Conservation (phyloP, 2,888 invertebrate species). For the Oxytorus armatus region DNA sequence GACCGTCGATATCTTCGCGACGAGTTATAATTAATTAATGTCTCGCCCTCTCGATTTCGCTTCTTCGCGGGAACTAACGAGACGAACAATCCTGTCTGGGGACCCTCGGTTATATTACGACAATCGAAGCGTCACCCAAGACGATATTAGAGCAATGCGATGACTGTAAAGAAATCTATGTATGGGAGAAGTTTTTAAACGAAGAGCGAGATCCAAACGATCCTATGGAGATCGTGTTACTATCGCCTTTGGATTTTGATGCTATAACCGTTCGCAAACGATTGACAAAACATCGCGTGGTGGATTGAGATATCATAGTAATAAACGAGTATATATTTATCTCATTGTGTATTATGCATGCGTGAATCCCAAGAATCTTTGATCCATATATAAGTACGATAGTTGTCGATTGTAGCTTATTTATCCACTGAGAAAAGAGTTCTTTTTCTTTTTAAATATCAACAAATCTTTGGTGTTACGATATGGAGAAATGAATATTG, state of each 20-base stretch:
- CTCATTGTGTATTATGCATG: constrained; percentile 30
- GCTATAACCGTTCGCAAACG: constrained; percentile 21
- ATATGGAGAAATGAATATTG: neutral
- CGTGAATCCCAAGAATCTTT: constrained; percentile 26
- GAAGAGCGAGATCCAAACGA: constrained; percentile 18
- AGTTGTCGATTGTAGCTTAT: constrained; percentile 14
- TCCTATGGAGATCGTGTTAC: constrained; percentile 38
- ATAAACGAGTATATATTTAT: neutral
- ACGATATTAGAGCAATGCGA: constrained; percentile 38
- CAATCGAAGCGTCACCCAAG: constrained; percentile 28
- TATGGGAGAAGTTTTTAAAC: constrained; percentile 3
- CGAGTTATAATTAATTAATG: constrained; percentile 46
- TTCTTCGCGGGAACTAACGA: constrained; percentile 6
- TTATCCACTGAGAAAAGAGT: neutral
- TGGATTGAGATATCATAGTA: constrained; percentile 9
- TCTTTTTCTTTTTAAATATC: no score
- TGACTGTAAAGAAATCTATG: constrained; percentile 1
- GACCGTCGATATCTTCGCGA: neutral
- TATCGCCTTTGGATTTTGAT: constrained; percentile 16
- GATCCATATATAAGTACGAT: neutral
- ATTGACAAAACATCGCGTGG: constrained; percentile 38
- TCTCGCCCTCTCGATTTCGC: constrained; percentile 10
- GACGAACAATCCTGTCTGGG: constrained; percentile 11
- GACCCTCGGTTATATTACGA: neutral
- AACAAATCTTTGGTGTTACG: neutral